Percentiles rank a stretch among this genome's conserved stretches.
These are phyloP conservation scores for Cyprinodon variegatus DNA, from an alignment of 2,113 vertebrate species.

Conservation along the genomic window DNA sequence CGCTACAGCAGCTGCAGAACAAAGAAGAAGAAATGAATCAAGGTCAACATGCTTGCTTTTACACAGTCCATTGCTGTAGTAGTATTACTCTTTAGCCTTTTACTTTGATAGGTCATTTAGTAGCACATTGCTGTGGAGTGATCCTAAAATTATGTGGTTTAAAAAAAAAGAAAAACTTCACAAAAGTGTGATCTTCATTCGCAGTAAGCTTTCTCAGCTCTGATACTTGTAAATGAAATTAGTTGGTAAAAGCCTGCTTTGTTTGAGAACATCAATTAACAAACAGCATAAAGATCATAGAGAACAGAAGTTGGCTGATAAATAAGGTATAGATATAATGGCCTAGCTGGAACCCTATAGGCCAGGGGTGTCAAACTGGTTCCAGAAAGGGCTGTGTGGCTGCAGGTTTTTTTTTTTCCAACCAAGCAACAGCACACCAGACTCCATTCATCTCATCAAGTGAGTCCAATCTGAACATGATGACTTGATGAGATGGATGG, in stretches of 20 bases:
- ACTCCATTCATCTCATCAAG: too few relatives aligned
- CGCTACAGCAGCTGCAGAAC: slow-evolving; percentile 78
- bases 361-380: too few relatives aligned
- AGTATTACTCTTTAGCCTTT: neutral
- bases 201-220: neutral
- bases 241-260: neutral
- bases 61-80: neutral
- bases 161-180: neutral
- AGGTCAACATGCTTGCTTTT: slow-evolving; percentile 68
- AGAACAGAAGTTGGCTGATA: too few relatives aligned
- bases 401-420: too few relatives aligned
- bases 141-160: neutral
- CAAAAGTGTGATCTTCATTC: neutral
- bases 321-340: too few relatives aligned
- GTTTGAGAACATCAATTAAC: neutral
- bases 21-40: slow-evolving; percentile 73
- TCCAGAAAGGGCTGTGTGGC: too few relatives aligned
- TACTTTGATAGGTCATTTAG: neutral
- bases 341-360: too few relatives aligned
- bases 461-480: too few relatives aligned
- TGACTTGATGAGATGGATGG: too few relatives aligned
- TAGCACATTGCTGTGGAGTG: too few relatives aligned
- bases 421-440: too few relatives aligned
- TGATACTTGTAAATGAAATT: neutral
- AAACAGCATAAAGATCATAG: neutral